phyloP scores from a whole-genome alignment of 2,888 invertebrate species.

The Andrena fulva region DNA sequence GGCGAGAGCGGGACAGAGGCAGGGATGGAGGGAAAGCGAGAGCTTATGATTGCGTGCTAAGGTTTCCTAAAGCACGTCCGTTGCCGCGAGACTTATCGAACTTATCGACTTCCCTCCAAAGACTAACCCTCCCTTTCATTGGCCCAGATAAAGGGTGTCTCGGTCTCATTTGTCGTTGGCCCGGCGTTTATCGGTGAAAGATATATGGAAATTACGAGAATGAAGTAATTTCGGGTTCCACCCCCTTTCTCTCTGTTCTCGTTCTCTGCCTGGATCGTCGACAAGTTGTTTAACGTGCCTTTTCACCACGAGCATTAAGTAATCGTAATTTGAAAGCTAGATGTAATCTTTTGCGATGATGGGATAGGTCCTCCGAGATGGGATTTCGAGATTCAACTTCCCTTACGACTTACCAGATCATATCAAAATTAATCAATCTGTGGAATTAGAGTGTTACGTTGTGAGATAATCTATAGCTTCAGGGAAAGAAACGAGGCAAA shows the following conservation, averaged over 20 bases:
- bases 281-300: too few relatives aligned
- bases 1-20: not conserved
- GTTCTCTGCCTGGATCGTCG: not conserved
- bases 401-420: not conserved
- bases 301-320: constrained; percentile 5
- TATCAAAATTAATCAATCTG: constrained; percentile 33
- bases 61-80: constrained; percentile 72
- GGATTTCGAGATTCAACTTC: constrained; percentile 22
- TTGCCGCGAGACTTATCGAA: constrained; percentile 74
- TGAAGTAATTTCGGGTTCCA: constrained; percentile 46
- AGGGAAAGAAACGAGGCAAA: too few relatives aligned
- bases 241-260: too few relatives aligned
- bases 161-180: constrained; percentile 61
- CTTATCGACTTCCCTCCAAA: constrained; percentile 75
- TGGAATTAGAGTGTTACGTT: constrained; percentile 30
- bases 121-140: constrained; percentile 67
- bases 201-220: constrained; percentile 70
- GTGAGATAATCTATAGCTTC: not conserved
- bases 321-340: constrained; percentile 30
- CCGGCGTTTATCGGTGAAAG: constrained; percentile 57
- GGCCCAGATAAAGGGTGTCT: constrained; percentile 67
- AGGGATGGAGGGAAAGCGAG: constrained; percentile 49
- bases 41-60: constrained; percentile 75
- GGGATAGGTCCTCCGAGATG: not conserved
- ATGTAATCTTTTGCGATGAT: constrained; percentile 30